Conservation (phyloP, 2,888 invertebrate species). For the Cremastobaeus sp. region DNA sequence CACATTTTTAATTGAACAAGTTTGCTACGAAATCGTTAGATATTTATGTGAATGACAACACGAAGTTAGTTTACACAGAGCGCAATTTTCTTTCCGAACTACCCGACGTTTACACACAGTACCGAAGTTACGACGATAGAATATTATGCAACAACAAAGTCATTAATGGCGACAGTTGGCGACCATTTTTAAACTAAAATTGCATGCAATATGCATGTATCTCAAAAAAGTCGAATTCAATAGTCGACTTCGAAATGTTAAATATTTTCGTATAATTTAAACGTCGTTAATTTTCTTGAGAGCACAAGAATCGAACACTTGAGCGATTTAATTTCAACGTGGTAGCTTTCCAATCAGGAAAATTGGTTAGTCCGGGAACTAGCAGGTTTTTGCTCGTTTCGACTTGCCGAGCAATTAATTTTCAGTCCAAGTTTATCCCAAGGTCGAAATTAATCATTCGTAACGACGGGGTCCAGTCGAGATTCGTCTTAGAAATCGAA, state of each 20-base stretch:
- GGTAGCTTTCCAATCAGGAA: too few species aligned
- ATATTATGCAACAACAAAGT: conserved; percentile 82
- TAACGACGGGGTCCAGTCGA: too few species aligned
- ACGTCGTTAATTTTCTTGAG: too few species aligned
- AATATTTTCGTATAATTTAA: too few species aligned
- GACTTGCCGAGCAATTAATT: conserved; percentile 39
- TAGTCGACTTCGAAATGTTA: too few species aligned
- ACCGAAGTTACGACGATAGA: conserved; percentile 72
- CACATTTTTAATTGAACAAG: conserved; percentile 10
- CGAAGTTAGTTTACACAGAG: conserved; percentile 78
- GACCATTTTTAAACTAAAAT: conserved; percentile 85
- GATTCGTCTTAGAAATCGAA: conserved; percentile 82
- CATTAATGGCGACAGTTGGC: conserved; percentile 84
- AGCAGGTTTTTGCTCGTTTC: conserved; percentile 35
- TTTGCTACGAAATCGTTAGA: conserved; percentile 72
- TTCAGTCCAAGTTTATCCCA: conserved; percentile 41
- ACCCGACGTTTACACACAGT: conserved; percentile 67
- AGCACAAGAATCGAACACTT: too few species aligned
- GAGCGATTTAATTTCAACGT: too few species aligned
- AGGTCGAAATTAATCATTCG: too few species aligned
- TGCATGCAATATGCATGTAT: conserved; percentile 80
- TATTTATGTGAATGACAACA: conserved; percentile 83
- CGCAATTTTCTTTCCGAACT: conserved; percentile 66
- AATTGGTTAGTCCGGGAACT: too few species aligned
- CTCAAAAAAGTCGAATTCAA: conserved; percentile 66